Evolutionary conservation across 1,140 invertebrate genomes (phyloP), one percentile per base, ranked within the genome.

Genomic region (Polyergus mexicanus): DNA sequence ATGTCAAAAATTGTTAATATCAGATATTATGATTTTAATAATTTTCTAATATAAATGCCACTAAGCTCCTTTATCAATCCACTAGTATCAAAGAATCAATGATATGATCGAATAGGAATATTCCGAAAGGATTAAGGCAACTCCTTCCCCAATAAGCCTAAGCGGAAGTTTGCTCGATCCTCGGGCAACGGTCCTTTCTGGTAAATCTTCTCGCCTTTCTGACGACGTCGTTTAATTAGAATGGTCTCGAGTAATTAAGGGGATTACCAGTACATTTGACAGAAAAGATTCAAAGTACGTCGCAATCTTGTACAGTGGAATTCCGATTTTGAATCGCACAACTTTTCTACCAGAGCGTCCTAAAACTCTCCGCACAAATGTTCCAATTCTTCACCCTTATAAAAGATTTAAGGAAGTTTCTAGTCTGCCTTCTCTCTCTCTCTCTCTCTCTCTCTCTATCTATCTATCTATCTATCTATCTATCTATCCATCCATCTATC

Each of bases 161-260:
- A 63, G 84, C 32, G 38, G 71, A 44, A 60, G 41, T 86, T 74
- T 65, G 68, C 68, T 65, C 51, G 66, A 86, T 86, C 44, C 60
- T 35, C 25, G 35, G 13, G 54, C 51, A 44, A 10, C 32, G 66
- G 56, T 72, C 65, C 66, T 74, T 83, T 60, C 35, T 41, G 22
- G 81, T 28, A 54, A 84, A 84, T 47, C 81, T 84, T 54, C 56
- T 84, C 81, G 58, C 58, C 58, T 84, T 72, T 19, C 72, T 47
- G 77, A 84, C 51, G 78, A 69, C 41, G 58, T 66, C 78, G 60
- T 72, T 84, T 86, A 86, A 86, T 86, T 86, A 83, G 78, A 76
- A 65, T 74, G 83, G 68, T 83, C 68, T 11, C 38, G 54, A 35
- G 60, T 83, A 86, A 86, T 86, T 83, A 86, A 83, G 51, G n/a